Evolutionary conservation across 2,113 vertebrate genomes (phyloP).

Genomic region (Tragelaphus scriptus): DNA sequence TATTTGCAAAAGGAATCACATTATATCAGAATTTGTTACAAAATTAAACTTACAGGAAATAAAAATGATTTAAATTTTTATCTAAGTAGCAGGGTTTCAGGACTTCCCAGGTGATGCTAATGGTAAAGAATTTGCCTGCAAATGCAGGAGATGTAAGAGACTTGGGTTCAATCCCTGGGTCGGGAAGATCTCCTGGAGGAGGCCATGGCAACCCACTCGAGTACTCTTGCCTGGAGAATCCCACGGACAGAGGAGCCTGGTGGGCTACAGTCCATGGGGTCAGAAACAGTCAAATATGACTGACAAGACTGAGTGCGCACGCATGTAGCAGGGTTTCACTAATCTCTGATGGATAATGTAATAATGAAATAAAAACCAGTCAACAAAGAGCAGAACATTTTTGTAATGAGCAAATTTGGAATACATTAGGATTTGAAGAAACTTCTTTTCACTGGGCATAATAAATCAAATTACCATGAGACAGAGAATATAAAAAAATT

Average conservation of each 20-base stretch:
- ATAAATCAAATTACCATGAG: neutral
- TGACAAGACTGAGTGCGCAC: neutral
- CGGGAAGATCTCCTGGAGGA: neutral
- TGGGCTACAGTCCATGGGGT: neutral
- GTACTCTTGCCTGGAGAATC: neutral
- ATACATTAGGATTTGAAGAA: neutral
- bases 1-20: neutral
- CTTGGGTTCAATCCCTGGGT: neutral
- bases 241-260: neutral
- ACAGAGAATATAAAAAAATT: neutral
- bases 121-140: neutral
- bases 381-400: neutral
- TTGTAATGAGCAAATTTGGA: neutral
- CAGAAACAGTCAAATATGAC: rapidly evolving
- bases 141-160: neutral
- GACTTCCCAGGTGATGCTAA: neutral
- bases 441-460: neutral
- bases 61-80: neutral
- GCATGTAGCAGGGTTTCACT: neutral
- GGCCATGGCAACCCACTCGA: neutral
- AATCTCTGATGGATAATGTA: neutral
- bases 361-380: neutral
- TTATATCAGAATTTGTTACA: neutral
- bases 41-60: neutral
- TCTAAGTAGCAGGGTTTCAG: neutral